Base-by-base conservation (phyloP, 1,140 invertebrate genomes). In the Meloidogyne exigua region DNA sequence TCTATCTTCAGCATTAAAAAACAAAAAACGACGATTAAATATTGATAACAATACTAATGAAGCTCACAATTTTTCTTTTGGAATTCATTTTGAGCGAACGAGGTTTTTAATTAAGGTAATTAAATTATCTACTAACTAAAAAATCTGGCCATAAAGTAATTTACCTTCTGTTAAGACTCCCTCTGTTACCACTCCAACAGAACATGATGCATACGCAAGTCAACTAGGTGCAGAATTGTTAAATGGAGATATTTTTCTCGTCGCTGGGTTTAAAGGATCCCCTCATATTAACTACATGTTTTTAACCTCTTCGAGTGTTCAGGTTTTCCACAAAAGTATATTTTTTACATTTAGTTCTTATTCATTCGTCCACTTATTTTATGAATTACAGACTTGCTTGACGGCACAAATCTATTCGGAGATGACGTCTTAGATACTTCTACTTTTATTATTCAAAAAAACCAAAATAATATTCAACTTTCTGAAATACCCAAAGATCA, bases 201-300 rank as follows among this genome's bases (percentile, higher is more conserved):
- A 39, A 39, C 2, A 21, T 18, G n/a, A 66, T 65, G 5, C 13
- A 21, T 66, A 4, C 21, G 23, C 5, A n/a, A 66, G 72, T 66
- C 72, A 74, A 64, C 10, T 74, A 9, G 62, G 62, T 13, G 18
- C 63, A 5, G 65, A 83, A 42, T 32, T 82, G 32, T 42, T 62
- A 2, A 42, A 77, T 28, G 74, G 32, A 0, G 79, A 84, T 26
- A 26, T 82, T 26, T 82, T 82, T 65, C 32, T 82, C 10, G 82
- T 83, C 23, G 67, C 76, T 63, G 84, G 80, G 2, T 85, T 77
- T 32, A 65, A 83, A 42, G 72, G 72, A 44, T 79, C 81, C 49
- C 42, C 69, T 2, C 69, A 83, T 68, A 39, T 83, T 23, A 68
- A 25, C 9, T 83, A 83, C 67, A 36, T 81, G 25, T 83, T 73